phyloP scores from a whole-genome alignment of 2,797 vertebrate genomes.

The Eupleurogrammus muticus region DNA sequence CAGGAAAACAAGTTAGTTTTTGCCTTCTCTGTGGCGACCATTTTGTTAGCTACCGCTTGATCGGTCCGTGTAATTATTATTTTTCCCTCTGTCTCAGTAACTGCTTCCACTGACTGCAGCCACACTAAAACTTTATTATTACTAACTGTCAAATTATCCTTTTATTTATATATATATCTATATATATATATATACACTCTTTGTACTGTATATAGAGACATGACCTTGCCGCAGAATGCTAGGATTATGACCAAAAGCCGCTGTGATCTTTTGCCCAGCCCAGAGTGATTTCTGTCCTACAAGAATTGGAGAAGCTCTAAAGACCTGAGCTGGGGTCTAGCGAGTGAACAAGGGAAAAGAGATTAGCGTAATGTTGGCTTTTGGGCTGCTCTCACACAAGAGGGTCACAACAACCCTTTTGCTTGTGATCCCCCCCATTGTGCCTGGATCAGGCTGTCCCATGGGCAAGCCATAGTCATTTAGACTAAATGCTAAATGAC shows the following conservation, averaged over 20 bases:
- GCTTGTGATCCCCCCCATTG: constrained; percentile 73
- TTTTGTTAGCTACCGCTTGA: constrained; percentile 52
- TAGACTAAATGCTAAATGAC: constrained; percentile 61
- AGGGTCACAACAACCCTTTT: constrained; percentile 71
- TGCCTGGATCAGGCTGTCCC: constrained; percentile 71
- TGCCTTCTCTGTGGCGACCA: constrained; percentile 60
- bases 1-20: constrained; percentile 88
- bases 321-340: constrained; percentile 74
- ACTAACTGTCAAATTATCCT: constrained; percentile 14
- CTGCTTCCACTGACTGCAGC: constrained; percentile 31
- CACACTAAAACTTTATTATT: constrained; percentile 22
- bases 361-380: constrained; percentile 80
- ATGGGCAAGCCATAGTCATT: constrained; percentile 54
- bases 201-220: not conserved
- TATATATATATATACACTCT: not conserved
- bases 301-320: constrained; percentile 70
- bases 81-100: constrained; percentile 35
- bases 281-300: constrained; percentile 58
- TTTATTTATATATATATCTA: constrained; percentile 10
- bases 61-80: constrained; percentile 34
- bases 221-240: constrained; percentile 64
- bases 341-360: constrained; percentile 80
- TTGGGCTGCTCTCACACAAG: constrained; percentile 69
- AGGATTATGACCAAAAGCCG: constrained; percentile 36
- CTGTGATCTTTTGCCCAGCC: constrained; percentile 65